A percentile compares a stretch with the other conserved stretches of the same genome.
Evolutionary conservation across 2,113 vertebrate species (phyloP).

Genomic region (Platysteira castanea): DNA sequence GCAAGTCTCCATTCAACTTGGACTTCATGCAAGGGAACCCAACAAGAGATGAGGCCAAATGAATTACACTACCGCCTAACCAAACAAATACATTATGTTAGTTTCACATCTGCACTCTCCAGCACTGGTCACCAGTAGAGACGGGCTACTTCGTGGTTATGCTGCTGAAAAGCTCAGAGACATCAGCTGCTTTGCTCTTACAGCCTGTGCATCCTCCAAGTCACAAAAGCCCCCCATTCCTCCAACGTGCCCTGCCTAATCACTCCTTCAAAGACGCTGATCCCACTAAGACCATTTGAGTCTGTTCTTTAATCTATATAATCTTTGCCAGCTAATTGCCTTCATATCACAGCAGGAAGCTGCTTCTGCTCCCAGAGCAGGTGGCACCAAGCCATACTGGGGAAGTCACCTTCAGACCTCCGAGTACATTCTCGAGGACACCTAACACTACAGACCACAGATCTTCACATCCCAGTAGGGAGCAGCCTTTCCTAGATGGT

Average conservation of each 20-base stretch:
- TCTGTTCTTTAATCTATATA: constrained; percentile 3
- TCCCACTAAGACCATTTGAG: background rate
- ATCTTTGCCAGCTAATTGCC: background rate
- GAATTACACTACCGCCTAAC: background rate
- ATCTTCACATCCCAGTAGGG: background rate
- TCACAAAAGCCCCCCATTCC: background rate
- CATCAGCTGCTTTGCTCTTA: background rate
- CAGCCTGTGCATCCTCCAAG: background rate
- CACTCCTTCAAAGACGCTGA: background rate
- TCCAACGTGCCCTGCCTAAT: background rate
- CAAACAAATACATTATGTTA: background rate
- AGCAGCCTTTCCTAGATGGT: background rate
- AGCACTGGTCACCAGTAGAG: background rate
- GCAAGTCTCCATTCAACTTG: background rate
- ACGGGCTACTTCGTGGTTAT: background rate
- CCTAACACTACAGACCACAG: background rate
- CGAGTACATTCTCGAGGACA: background rate
- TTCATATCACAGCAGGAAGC: background rate
- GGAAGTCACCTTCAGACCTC: background rate
- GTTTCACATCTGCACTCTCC: background rate
- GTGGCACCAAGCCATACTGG: background rate
- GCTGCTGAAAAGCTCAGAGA: background rate
- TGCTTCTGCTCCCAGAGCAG: background rate
- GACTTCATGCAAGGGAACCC: background rate
- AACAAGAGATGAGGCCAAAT: background rate